These are phyloP conservation scores for Oreortyx pictus DNA, from an alignment of 2,797 vertebrate genomes.

Conservation along the genomic window DNA sequence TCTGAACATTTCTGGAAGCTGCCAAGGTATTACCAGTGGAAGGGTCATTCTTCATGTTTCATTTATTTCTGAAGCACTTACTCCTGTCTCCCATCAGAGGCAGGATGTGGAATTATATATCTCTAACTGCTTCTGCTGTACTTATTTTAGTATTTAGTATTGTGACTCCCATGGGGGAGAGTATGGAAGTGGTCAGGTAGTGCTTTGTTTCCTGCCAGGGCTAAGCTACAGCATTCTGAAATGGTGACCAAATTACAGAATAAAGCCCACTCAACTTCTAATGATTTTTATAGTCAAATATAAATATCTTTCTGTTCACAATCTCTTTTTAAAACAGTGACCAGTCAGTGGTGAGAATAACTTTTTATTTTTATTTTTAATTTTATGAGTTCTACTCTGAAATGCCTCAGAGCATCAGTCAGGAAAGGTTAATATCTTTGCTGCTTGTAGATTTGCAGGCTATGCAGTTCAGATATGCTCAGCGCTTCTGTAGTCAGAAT, in stretches of 20 bases:
- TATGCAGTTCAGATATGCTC: background rate
- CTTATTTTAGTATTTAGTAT: background rate
- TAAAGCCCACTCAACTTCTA: background rate
- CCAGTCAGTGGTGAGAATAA: background rate
- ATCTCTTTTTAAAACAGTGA: background rate
- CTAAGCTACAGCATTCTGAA: background rate
- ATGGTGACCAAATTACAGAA: background rate
- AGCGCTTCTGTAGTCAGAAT: background rate
- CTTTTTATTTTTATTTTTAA: background rate
- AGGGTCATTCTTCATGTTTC: fast-evolving
- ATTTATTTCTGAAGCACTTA: background rate
- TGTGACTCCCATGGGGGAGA: background rate
- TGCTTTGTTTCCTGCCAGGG: background rate
- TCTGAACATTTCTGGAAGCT: background rate
- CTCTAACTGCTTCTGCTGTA: background rate
- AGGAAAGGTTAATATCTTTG: background rate
- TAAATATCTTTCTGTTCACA: background rate
- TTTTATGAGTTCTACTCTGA: background rate
- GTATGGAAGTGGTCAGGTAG: background rate
- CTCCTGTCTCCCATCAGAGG: background rate
- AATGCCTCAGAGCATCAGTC: background rate
- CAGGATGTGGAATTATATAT: background rate
- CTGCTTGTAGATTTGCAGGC: background rate
- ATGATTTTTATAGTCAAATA: background rate
- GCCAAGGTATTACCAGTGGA: background rate